Evolutionary conservation across 2,888 invertebrate species (phyloP).

Genomic region (Heteropelma amictum): DNA sequence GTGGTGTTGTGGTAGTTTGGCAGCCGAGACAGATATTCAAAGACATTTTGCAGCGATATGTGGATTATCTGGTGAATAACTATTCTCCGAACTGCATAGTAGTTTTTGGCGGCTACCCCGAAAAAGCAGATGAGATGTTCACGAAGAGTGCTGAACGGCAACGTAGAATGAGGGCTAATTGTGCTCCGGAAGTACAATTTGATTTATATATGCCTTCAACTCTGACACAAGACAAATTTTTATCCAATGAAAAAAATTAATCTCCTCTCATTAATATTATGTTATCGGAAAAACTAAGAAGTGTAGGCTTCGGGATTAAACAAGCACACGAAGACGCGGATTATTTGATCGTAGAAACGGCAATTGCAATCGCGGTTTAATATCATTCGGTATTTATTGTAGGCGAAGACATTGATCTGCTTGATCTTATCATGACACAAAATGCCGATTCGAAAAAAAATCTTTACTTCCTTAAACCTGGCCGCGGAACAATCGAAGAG

Average conservation of each 20-base stretch:
- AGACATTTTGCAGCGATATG: conserved; percentile 3
- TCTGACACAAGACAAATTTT: not conserved
- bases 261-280: not conserved
- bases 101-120: conserved; percentile 6
- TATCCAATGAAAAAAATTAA: not conserved
- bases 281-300: not conserved
- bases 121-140: not conserved
- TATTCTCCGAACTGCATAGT: not conserved
- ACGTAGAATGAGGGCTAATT: not conserved
- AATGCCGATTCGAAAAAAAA: not conserved
- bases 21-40: not conserved
- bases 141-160: not conserved
- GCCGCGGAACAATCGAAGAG: not conserved
- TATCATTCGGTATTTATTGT: not conserved
- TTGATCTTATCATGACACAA: not conserved
- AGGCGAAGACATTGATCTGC: too few species aligned
- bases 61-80: not conserved
- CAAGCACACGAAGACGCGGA: not conserved
- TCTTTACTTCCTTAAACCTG: not conserved
- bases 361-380: too few species aligned
- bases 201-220: not conserved
- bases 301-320: not conserved
- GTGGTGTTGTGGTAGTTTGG: conserved; percentile 1
- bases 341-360: not conserved
- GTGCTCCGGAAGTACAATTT: not conserved